phyloP scores from a whole-genome alignment of 2,113 vertebrate genomes.

The Forbesichthys agassizii region DNA sequence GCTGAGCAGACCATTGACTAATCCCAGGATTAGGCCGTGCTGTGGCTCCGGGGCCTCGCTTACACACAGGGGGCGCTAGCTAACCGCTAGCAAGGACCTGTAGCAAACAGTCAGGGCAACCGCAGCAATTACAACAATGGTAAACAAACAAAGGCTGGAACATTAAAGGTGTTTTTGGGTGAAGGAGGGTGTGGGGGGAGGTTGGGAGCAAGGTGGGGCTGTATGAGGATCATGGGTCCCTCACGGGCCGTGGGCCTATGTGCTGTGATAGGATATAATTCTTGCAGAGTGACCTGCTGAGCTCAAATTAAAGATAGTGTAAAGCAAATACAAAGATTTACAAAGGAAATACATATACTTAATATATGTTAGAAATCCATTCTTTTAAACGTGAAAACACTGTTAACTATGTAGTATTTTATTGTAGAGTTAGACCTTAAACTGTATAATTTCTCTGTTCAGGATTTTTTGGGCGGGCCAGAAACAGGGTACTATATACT shows the following conservation, averaged over 20 bases:
- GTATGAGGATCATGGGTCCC: background rate
- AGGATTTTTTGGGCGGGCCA: too few relatives aligned
- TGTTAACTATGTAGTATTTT: too few relatives aligned
- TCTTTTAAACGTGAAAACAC: too few relatives aligned
- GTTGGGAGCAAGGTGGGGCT: background rate
- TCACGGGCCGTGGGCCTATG: background rate
- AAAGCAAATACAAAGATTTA: too few relatives aligned
- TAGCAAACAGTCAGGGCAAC: constrained; percentile 16
- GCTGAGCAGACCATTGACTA: constrained; percentile 50
- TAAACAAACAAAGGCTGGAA: constrained; percentile 27
- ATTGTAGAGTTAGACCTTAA: too few relatives aligned
- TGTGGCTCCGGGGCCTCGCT: constrained; percentile 20
- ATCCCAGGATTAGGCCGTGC: constrained; percentile 51
- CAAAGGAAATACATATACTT: too few relatives aligned
- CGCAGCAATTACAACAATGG: constrained; percentile 30
- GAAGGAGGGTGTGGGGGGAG: background rate
- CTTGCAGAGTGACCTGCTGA: background rate
- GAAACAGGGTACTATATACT: too few relatives aligned
- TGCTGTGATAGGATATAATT: background rate
- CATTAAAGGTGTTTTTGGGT: background rate
- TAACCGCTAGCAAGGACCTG: background rate
- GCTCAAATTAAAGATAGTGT: background rate
- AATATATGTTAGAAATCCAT: too few relatives aligned
- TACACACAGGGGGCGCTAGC: constrained; percentile 11
- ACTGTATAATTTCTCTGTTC: too few relatives aligned